Conservation (phyloP, 2,797 vertebrate genomes). For the Zenarchopterus dispar region DNA sequence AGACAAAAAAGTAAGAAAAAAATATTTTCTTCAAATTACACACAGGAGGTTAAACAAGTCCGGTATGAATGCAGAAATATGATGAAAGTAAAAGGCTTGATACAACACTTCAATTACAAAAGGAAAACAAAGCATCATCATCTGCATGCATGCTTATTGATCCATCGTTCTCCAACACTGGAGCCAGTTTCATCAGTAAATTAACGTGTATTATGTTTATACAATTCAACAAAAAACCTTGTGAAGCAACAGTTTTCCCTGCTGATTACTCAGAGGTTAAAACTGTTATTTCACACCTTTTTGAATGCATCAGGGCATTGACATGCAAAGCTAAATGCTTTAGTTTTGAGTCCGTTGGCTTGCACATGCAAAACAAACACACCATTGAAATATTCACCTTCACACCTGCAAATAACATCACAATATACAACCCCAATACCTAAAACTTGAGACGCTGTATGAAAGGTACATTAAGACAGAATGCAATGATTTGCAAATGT, state of each 20-base stretch:
- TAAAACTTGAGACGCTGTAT: too few species aligned
- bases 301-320: background rate
- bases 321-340: conserved; percentile 53
- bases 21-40: too few species aligned
- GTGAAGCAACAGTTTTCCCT: too few species aligned
- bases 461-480: too few species aligned
- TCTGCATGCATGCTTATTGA: conserved; percentile 44
- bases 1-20: background rate
- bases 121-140: conserved; percentile 19
- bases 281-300: conserved; percentile 13
- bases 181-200: background rate
- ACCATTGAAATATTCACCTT: background rate
- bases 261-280: background rate
- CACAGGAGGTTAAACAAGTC: background rate
- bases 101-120: background rate
- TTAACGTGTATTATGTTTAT: background rate
- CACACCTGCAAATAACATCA: background rate
- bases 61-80: background rate
- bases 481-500: too few species aligned
- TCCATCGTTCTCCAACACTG: conserved; percentile 10
- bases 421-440: too few species aligned
- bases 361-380: conserved; percentile 30
- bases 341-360: conserved; percentile 16
- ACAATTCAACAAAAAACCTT: conserved; percentile 2
- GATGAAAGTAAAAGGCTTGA: background rate